A percentile compares a stretch with the other conserved stretches of the same genome.
Evolutionary conservation across 2,797 vertebrate genomes (phyloP).

Genomic region (Mycteria americana): DNA sequence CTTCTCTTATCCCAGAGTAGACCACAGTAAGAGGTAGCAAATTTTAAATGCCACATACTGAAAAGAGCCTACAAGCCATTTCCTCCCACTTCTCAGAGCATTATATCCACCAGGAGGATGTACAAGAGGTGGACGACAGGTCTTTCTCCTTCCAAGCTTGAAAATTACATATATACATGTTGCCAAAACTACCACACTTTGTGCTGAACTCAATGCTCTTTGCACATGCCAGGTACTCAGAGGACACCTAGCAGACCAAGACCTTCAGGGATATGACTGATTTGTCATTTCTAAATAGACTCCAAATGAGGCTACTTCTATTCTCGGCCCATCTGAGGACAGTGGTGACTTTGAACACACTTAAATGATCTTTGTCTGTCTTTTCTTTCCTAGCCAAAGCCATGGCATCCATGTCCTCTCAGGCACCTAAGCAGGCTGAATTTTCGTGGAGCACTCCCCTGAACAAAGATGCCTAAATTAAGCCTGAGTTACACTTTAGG

Average conservation of each 20-base stretch:
- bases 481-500: constrained; percentile 12
- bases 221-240: not conserved
- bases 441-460: not conserved
- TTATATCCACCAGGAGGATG: not conserved
- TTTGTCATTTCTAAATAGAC: not conserved
- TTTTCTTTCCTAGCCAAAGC: not conserved
- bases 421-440: not conserved
- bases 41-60: not conserved
- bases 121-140: not conserved
- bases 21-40: not conserved
- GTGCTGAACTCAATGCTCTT: not conserved
- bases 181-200: not conserved
- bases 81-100: not conserved
- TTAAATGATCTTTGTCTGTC: not conserved
- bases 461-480: not conserved
- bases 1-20: not conserved
- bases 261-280: not conserved
- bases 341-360: not conserved
- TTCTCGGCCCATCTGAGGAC: not conserved
- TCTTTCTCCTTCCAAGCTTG: not conserved
- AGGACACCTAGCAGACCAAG: not conserved
- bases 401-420: not conserved
- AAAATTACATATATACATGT: not conserved
- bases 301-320: not conserved
- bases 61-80: not conserved